These are phyloP conservation scores for Verasper variegatus DNA, from an alignment of 2,113 vertebrate species.

Conservation along the genomic window DNA sequence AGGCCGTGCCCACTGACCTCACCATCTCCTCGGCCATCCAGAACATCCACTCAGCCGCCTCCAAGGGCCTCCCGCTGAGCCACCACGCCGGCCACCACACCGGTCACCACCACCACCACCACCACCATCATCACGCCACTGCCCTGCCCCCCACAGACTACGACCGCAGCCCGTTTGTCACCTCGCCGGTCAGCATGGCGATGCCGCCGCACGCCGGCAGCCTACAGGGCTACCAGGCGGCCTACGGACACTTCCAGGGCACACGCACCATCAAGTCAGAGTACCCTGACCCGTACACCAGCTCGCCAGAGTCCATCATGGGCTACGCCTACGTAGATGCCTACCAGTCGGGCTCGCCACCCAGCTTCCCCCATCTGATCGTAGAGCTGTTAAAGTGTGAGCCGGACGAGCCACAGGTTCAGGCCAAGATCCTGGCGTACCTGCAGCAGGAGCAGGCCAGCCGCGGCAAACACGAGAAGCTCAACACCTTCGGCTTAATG, in stretches of 20 bases:
- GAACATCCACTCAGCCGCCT: conserved; percentile 96
- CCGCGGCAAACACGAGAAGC: conserved; percentile 94
- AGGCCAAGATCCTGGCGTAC: conserved; percentile 94
- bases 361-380: conserved; percentile 94
- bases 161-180: conserved; percentile 96
- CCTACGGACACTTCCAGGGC: conserved; percentile 95
- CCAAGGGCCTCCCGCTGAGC: conserved; percentile 97
- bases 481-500: conserved; percentile 98
- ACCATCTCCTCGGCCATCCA: conserved; percentile 97
- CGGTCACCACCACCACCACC: conserved; percentile 79
- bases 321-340: conserved; percentile 95
- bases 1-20: conserved; percentile 95
- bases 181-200: conserved; percentile 98
- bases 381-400: conserved; percentile 98
- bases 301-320: conserved; percentile 97
- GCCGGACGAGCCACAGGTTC: conserved; percentile 95
- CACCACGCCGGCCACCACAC: conserved; percentile 83
- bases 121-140: conserved; percentile 79
- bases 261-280: conserved; percentile 96
- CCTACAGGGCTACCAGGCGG: conserved; percentile 94
- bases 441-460: conserved; percentile 97
- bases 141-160: conserved; percentile 97
- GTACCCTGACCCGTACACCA: conserved; percentile 97
- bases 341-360: conserved; percentile 92
- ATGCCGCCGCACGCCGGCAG: conserved; percentile 93